A percentile compares a stretch with the other conserved stretches of the same genome.
These are phyloP conservation scores for Drosophila mettleri DNA, from an alignment of 2,888 invertebrate genomes.

Conservation along the genomic window DNA sequence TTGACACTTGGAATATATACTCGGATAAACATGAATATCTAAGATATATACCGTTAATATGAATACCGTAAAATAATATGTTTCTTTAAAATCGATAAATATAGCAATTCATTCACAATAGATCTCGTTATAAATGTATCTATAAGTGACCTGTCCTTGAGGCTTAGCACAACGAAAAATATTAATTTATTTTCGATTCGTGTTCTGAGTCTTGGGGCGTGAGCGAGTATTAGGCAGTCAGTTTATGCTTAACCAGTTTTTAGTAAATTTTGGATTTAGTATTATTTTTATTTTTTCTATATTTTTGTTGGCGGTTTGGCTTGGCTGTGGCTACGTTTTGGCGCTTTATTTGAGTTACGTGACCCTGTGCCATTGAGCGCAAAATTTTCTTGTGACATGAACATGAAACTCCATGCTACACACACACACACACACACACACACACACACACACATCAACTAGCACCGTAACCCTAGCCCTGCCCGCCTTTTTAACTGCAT, in stretches of 20 bases:
- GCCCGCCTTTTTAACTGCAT: constrained; percentile 21
- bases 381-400: constrained; percentile 77
- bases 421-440: constrained; percentile 42
- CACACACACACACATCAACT: constrained; percentile 11
- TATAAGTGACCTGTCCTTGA: too few species aligned
- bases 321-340: constrained; percentile 62
- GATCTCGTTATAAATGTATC: too few species aligned
- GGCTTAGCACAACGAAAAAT: too few species aligned
- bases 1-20: too few species aligned
- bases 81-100: too few species aligned
- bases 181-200: too few species aligned
- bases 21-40: too few species aligned
- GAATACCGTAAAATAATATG: too few species aligned
- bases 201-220: background rate
- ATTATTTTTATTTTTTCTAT: background rate
- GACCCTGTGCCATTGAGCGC: constrained; percentile 75
- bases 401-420: constrained; percentile 58
- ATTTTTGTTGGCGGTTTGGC: constrained; percentile 33
- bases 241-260: background rate
- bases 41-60: too few species aligned
- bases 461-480: background rate
- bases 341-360: constrained; percentile 79
- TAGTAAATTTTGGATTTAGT: background rate
- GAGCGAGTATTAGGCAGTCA: background rate
- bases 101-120: too few species aligned